Base-by-base conservation (phyloP, 2,797 vertebrate genomes). In the Sphaeramia orbicularis region DNA sequence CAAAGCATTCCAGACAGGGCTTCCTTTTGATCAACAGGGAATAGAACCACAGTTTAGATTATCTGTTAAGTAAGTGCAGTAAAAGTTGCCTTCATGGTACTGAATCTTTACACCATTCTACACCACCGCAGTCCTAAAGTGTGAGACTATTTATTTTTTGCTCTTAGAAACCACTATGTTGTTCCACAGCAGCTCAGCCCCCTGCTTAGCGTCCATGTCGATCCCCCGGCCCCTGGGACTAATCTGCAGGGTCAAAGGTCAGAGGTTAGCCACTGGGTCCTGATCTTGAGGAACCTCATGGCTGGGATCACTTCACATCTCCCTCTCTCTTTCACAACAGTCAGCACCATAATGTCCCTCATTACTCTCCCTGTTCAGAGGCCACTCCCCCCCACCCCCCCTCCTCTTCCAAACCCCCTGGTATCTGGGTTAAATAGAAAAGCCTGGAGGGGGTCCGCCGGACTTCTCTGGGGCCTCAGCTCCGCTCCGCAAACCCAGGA, bases 171-270 rank as follows among this genome's bases (percentile, higher is more conserved):
- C 47, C 19, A 30, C 47, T 10, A 10, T 48, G 62, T 63, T 42
- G 55, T 40, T 71, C 41, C 19, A 18, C 38, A 48, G 71, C 53
- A 56, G 50, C 19, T 41, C 2, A 16, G 37, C 42, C 49, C 48
- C 45, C 64, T 80, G 51, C 74, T 74, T 55, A 65, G 42, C 11
- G 16, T 76, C 64, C 36, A 24, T 49, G 78, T 57, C 19, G 30
- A 65, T 58, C 53, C 42, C 19, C 27, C 2, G 37, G 71, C 90
- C 87, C 74, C 69, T 30, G 74, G 85, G 90, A 90, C 80, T 90
- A 89, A 92, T 91, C 86, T 83, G 81, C 67, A 41, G 67, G 80
- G 81, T 76, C 77, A 74, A 1, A 74, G 87, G 88, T 86, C 54
- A 68, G 70, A 57, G 90, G 83, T 91, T 88, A 85, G 59, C 73